phyloP scores from a whole-genome alignment of 2,888 invertebrate genomes.

The Lithosia quadra region DNA sequence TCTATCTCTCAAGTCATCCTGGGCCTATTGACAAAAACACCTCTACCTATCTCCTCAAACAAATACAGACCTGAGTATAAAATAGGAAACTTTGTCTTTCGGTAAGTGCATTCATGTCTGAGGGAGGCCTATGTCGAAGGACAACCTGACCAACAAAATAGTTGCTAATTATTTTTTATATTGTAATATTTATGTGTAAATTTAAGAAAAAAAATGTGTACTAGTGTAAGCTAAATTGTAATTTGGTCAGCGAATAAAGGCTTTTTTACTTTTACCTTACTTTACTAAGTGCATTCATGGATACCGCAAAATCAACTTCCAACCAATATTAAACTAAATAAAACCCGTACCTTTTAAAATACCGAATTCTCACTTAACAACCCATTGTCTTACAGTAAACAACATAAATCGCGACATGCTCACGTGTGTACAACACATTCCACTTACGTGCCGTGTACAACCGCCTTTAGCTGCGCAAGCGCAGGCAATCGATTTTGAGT shows the following conservation, averaged over 20 bases:
- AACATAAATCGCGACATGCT: slow-evolving; percentile 61
- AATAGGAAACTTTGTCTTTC: not conserved
- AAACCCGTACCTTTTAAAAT: slow-evolving; percentile 19
- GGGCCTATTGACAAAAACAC: not conserved
- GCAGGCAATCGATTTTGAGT: slow-evolving; percentile 65
- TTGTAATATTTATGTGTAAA: no score
- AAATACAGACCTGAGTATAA: not conserved
- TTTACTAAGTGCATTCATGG: slow-evolving; percentile 7
- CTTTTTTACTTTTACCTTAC: no score
- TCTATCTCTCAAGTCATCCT: no score
- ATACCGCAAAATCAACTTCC: slow-evolving; percentile 31
- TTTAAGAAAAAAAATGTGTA: no score
- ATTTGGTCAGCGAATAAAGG: no score
- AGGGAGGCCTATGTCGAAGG: no score
- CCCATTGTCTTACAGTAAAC: slow-evolving; percentile 47
- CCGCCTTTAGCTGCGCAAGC: slow-evolving; percentile 52
- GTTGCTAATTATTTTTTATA: no score
- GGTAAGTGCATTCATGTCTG: slow-evolving; percentile 5
- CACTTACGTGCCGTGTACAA: slow-evolving; percentile 53
- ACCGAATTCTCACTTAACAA: slow-evolving; percentile 43
- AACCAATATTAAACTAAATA: slow-evolving; percentile 19
- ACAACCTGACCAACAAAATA: no score
- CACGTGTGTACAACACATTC: slow-evolving; percentile 65
- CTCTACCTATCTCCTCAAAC: not conserved
- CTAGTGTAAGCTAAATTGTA: no score